Conservation (phyloP, 64 coral and sea anemone species). For the Anthopleura sola region DNA sequence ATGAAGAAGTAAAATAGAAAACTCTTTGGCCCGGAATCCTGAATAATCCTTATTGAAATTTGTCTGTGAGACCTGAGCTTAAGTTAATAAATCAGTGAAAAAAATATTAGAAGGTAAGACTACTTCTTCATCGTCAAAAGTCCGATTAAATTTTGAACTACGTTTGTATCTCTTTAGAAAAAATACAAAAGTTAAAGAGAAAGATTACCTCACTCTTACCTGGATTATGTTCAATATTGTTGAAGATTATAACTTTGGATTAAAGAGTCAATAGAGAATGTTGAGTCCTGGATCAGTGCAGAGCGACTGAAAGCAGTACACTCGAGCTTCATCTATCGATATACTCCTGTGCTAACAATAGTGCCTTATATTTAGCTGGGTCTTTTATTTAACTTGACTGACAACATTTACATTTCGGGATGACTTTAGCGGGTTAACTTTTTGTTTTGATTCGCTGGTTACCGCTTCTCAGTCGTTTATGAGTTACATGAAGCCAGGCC, state of each 20-base stretch:
- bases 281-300: no score
- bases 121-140: no score
- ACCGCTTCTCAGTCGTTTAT: background rate
- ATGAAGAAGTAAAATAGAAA: background rate
- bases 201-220: no score
- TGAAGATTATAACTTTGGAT: no score
- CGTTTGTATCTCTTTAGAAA: no score
- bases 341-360: background rate
- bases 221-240: no score
- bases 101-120: background rate
- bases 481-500: background rate
- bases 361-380: background rate
- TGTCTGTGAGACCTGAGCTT: background rate
- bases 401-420: background rate
- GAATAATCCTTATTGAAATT: background rate
- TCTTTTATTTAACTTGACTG: background rate
- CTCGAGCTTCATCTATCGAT: background rate
- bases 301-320: no score
- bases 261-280: no score
- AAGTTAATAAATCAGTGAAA: background rate
- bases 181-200: no score
- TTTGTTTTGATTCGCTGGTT: constrained; percentile 1
- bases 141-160: no score
- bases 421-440: background rate
- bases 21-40: background rate